Conservation (phyloP, 1,140 invertebrate genomes). For the Dreissena polymorpha region DNA sequence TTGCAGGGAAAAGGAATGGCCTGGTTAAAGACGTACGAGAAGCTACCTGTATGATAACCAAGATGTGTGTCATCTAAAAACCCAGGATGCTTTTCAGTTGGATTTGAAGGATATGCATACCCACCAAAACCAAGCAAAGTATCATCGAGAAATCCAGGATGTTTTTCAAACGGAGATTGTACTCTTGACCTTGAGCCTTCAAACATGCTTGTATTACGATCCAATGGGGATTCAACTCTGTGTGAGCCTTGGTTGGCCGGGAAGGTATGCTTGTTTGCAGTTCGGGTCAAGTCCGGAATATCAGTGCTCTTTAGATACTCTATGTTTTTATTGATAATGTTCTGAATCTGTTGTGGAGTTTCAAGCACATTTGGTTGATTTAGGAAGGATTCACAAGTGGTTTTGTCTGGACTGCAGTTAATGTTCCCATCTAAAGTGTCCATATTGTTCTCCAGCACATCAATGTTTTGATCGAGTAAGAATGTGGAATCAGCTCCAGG, state of each 20-base stretch:
- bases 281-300: not conserved
- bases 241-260: not conserved
- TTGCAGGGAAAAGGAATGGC: conserved; percentile 34
- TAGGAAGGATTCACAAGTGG: conserved; percentile 13
- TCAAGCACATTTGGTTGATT: conserved; percentile 7
- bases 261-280: too few relatives aligned
- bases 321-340: conserved; percentile 53
- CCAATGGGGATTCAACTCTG: conserved; percentile 35
- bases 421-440: conserved; percentile 27
- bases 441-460: conserved; percentile 3
- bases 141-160: conserved; percentile 10
- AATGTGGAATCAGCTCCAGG: conserved; percentile 34
- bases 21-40: conserved; percentile 30
- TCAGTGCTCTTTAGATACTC: conserved; percentile 40
- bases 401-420: conserved; percentile 3
- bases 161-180: conserved; percentile 47
- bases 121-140: not conserved
- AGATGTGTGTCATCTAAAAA: conserved; percentile 35
- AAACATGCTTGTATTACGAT: not conserved
- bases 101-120: conserved; percentile 5
- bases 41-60: conserved; percentile 25
- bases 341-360: conserved; percentile 34
- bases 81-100: not conserved
- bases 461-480: conserved; percentile 15
- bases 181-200: conserved; percentile 35